These are phyloP conservation scores for Andrena hattorfiana DNA, from an alignment of 2,888 invertebrate genomes.

Conservation along the genomic window DNA sequence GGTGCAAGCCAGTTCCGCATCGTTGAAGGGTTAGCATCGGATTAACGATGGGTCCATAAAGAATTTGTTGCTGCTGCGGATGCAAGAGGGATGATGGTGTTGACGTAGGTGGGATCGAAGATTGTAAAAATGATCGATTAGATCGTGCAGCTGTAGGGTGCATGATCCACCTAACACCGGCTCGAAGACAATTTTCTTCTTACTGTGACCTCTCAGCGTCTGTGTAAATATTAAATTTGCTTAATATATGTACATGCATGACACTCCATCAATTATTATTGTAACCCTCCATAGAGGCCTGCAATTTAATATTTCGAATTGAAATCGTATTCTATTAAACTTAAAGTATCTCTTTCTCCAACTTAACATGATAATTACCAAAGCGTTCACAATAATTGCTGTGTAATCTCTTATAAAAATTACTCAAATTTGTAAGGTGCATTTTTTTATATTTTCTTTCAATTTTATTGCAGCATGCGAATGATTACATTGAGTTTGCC, in stretches of 20 bases:
- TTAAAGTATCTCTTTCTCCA: background rate
- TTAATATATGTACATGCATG: background rate
- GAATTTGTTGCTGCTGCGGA: slow-evolving; percentile 76
- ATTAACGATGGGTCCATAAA: slow-evolving; percentile 76
- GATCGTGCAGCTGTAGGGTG: slow-evolving; percentile 77
- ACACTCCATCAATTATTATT: no score
- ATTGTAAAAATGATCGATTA: slow-evolving; percentile 73
- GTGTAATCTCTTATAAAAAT: no score
- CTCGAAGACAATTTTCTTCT: slow-evolving; percentile 51
- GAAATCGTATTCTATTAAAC: background rate
- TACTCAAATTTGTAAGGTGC: no score
- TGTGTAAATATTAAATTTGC: slow-evolving; percentile 29
- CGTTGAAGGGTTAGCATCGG: slow-evolving; percentile 75
- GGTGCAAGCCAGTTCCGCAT: slow-evolving; percentile 73
- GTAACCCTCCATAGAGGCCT: no score
- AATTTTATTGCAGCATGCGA: no score
- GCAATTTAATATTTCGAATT: no score
- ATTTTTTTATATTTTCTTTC: no score
- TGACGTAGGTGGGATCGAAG: slow-evolving; percentile 62
- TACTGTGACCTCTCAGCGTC: slow-evolving; percentile 44
- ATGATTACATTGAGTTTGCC: no score
- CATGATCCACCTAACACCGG: slow-evolving; percentile 75
- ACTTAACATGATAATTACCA: no score
- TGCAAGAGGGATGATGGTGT: slow-evolving; percentile 65
- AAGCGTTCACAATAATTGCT: no score